These are phyloP conservation scores for Trissoscelio sp. DNA, from an alignment of 2,888 invertebrate genomes.

Conservation along the genomic window DNA sequence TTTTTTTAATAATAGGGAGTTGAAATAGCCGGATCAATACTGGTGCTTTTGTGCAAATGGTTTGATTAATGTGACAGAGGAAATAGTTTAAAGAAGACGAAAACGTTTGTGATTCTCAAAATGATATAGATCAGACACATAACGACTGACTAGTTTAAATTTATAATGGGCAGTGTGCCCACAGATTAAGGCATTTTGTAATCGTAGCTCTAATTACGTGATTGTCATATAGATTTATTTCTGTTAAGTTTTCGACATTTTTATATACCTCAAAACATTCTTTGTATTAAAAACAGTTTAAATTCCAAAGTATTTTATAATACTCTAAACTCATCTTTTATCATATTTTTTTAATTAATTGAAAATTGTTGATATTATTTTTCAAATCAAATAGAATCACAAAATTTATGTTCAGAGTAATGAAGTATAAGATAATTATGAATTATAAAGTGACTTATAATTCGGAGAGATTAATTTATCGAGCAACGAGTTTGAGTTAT, in stretches of 20 bases:
- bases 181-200: slow-evolving; percentile 20
- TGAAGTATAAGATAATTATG: too few relatives aligned
- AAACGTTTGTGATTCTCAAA: slow-evolving; percentile 23
- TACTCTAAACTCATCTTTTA: too few relatives aligned
- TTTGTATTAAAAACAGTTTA: too few relatives aligned
- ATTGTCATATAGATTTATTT: not conserved
- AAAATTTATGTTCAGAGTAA: too few relatives aligned
- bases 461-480: not conserved
- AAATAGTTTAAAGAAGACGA: slow-evolving; percentile 40
- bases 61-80: slow-evolving; percentile 30
- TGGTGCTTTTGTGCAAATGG: not conserved
- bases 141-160: slow-evolving; percentile 45
- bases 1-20: not conserved
- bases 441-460: not conserved
- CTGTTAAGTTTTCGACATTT: not conserved
- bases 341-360: too few relatives aligned
- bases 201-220: slow-evolving; percentile 22
- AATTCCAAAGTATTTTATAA: too few relatives aligned
- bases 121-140: slow-evolving; percentile 41
- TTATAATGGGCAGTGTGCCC: slow-evolving; percentile 37
- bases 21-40: not conserved
- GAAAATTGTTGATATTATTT: too few relatives aligned
- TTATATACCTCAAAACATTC: too few relatives aligned
- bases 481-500: not conserved
- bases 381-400: too few relatives aligned